Evolutionary conservation across 2,113 vertebrate genomes (phyloP), one percentile per base, ranked within the genome.

Genomic region (Pedionomus torquatus): DNA sequence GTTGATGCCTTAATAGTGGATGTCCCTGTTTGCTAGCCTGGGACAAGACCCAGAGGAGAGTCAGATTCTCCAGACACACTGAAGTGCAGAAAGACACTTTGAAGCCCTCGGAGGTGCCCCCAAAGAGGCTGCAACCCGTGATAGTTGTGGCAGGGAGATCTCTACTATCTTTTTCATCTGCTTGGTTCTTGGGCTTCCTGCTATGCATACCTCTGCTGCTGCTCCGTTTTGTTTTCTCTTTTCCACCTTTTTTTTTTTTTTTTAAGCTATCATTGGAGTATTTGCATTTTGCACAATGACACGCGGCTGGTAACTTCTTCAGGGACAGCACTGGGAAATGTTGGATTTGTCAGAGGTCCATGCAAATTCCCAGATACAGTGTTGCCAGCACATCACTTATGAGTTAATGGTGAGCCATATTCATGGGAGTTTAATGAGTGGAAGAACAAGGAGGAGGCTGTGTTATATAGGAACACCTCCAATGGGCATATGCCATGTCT

Each of bases 241-340:
- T 75, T 97, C 95, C 88, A 91, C 69, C n/a, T 91, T 33, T 48
- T 68, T 77, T 76, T 54, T 17, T 41, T 31, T 18, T 30, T 35
- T 21, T 41, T 77, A 92, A 93, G 87, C 63, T 96, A 66, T 95
- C 93, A 87, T 98, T 94, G 94, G 93, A 96, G 91, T 97, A 90
- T 97, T 98, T 98, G 98, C 96, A 91, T 97, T 98, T 98, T 98
- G 98, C 98, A 98, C 98, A 98, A 55, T 65, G 87, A 97, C 97
- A 93, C 87, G 78, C 79, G 35, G 82, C 94, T 97, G 97, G 93
- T 97, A 96, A 91, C 52, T 96, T 97, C 96, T 97, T 95, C 90
- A 95, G 95, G 95, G 95, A 92, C 95, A 96, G 96, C 92, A 61
- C 96, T 97, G 95, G 90, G 92, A 97, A 94, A 37, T 76, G 68